Evolutionary conservation across 2,888 invertebrate species (phyloP).

Genomic region (Creontiades dilutus): DNA sequence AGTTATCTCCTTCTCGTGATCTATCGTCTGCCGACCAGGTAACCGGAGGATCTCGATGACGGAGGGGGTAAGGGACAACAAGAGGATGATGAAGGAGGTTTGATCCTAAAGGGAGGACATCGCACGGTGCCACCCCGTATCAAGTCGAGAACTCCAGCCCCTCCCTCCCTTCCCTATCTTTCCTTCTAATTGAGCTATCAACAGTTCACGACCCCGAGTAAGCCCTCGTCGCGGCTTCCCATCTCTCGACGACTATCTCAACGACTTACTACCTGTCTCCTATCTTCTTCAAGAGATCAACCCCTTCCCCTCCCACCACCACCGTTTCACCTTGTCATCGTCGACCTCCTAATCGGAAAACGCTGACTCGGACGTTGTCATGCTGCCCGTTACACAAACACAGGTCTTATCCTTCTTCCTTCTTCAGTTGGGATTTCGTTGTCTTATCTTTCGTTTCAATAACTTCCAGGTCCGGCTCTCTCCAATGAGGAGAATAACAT

Average conservation of each 20-base stretch:
- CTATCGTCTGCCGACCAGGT: not conserved
- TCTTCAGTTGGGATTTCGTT: not conserved
- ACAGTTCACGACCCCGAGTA: conserved; percentile 54
- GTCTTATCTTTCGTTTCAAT: not conserved
- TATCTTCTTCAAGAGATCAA: not conserved
- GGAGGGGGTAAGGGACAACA: not conserved
- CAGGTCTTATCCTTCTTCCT: not conserved
- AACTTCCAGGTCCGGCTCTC: not conserved
- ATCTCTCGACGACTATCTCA: conserved; percentile 19
- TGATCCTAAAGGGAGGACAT: not conserved
- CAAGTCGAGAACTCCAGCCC: conserved; percentile 15
- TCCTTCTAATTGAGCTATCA: conserved; percentile 49
- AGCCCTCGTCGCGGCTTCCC: not conserved
- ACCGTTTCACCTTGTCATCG: too few relatives aligned
- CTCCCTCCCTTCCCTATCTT: too few relatives aligned
- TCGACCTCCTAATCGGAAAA: not conserved
- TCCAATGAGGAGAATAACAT: not conserved
- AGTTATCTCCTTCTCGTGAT: not conserved
- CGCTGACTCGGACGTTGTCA: conserved; percentile 32
- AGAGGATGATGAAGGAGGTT: not conserved
- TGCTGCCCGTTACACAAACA: not conserved
- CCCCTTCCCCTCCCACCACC: not conserved
- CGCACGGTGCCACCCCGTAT: conserved; percentile 15
- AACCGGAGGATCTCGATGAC: not conserved
- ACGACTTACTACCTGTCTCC: conserved; percentile 36